Evolutionary conservation across 2,797 vertebrate species (phyloP), one percentile per base, ranked within the genome.

Genomic region (Lemur catta): DNA sequence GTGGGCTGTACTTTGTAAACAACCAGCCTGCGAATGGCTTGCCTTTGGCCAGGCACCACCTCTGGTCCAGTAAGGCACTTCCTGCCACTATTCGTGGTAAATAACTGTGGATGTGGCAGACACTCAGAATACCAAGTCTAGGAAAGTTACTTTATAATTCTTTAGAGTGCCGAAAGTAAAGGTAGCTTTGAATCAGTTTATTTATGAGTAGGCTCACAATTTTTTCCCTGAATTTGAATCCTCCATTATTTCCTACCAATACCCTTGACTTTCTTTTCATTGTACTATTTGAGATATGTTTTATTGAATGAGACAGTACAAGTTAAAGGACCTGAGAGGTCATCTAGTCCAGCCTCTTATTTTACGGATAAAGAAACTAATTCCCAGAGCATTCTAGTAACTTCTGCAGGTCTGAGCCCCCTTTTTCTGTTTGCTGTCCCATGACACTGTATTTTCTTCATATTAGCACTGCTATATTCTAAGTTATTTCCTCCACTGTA

Each of bases 161-260:
- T 76, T 43, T 65, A 84, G 20, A 55, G 33, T 65, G 22, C 33
- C 72, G 28, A 69, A 50, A 63, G 52, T 79, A 84, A 43, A 82
- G 50, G 3, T 76, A 75, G 22, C 55, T 92, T 94, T 93, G 72
- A 48, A 38, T 90, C 18, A 20, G 13, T 82, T 89, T 26, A n/a
- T 75, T 71, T 89, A 20, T 89, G 48, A 74, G n/a, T 52, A 65
- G 46, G 28, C 10, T 71, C 15, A 28, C 55, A 50, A 14, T 61
- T 94, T 92, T 55, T 82, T 20, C 30, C 18, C 79, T 81, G 38
- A 50, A 30, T 61, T 33, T 93, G 59, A 82, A 74, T 91, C 86
- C 50, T 93, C 33, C 35, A 76, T 1, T 81, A n/a, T 80, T 85
- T 91, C 33, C 28, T 87, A 8, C 10, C 7, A 75, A 4, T 30